These are phyloP conservation scores for Rhodeus uyekii DNA, from an alignment of 2,797 vertebrate genomes.

Conservation along the genomic window DNA sequence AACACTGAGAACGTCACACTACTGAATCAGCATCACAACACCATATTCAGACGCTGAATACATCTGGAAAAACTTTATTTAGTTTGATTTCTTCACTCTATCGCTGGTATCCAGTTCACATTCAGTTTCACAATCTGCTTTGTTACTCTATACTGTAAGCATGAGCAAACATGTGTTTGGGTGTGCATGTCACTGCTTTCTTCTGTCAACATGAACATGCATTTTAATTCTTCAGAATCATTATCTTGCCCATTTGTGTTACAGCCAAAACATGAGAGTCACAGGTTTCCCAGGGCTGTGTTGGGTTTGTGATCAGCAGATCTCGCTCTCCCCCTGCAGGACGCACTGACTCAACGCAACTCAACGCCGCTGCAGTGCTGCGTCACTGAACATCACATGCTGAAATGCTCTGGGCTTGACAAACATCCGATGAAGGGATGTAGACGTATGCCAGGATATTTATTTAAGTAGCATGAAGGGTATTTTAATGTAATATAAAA, in stretches of 20 bases:
- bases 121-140: not conserved
- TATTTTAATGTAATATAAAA: not conserved
- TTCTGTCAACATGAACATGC: not conserved
- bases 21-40: not conserved
- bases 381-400: too few species aligned
- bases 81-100: too few species aligned
- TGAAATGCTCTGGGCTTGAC: not conserved
- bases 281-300: not conserved
- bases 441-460: not conserved
- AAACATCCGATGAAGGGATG: too few species aligned
- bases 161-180: not conserved
- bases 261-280: too few species aligned
- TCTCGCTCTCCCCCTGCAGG: constrained; percentile 14
- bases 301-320: not conserved
- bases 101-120: not conserved
- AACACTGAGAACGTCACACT: not conserved
- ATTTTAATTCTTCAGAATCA: not conserved
- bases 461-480: not conserved
- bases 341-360: not conserved
- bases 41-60: not conserved
- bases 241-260: not conserved
- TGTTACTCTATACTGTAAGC: too few species aligned
- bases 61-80: too few species aligned
- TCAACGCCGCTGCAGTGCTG: not conserved
- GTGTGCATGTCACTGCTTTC: not conserved